Base-by-base conservation (phyloP, 2,113 vertebrate genomes). In the Ceuthmochares aereus region DNA sequence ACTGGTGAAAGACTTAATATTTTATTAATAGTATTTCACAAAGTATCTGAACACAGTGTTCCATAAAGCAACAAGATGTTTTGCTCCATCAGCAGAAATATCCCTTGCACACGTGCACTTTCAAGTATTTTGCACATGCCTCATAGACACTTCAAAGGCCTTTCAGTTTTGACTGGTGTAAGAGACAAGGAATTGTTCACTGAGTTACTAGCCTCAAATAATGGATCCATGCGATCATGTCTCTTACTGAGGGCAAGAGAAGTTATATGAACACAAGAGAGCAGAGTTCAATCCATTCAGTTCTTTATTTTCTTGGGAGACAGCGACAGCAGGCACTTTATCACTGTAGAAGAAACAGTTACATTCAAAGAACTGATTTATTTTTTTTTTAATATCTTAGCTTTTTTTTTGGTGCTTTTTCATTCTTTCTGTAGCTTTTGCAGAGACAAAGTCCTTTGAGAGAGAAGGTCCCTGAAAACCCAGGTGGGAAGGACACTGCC, bases 101-200 rank as follows among this genome's bases (percentile, higher is more conserved):
- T 22, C 55, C 68, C n/a, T 84, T 20, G 10, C 23, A 87, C 55
- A 47, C 21, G 22, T 37, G 26, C 27, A 63, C 2, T 0, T 32
- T 55, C 30, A 37, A 0, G 0, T 14, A 12, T 15, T 62, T 74
- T 32, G 9, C 25, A 34, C 7, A 3, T 4, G 12, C 18, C 18
- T 4, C 7, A 67, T 23, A 30, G 14, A 29, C 25, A 32, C 54
- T 62, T 81, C 58, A 60, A 52, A 84, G 12, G 6, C 4, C 40
- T 76, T 68, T 79, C n/a, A 4, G 5, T 55, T 78, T 54, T 4
- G 5, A 18, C 25, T 1, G 1, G 9, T 47, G 22, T 47, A 42
- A 72, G n/a, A 84, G 32, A 64, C 0, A 3, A 26, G 19, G 26
- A 80, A n/a, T 27, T 3, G 3, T 37, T 62, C 51, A 40, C 55